These are phyloP conservation scores for Gallinago nigripennis DNA, from an alignment of 2,797 vertebrate species.

Conservation along the genomic window DNA sequence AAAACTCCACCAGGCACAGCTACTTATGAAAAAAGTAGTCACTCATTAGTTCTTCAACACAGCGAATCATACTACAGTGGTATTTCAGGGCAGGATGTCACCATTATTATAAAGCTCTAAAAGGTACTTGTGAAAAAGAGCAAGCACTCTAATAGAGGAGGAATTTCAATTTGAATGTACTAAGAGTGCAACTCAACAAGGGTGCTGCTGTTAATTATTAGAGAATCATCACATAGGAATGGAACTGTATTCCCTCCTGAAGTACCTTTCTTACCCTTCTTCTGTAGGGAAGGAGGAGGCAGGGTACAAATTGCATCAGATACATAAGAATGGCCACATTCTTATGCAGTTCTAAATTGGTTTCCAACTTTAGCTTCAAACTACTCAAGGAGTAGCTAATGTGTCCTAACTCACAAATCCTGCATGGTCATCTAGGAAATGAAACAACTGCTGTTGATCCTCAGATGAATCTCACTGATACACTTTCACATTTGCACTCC, in stretches of 20 bases:
- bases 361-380: not conserved
- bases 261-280: not conserved
- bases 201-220: conserved; percentile 10
- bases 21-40: not conserved
- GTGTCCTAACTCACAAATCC: not conserved
- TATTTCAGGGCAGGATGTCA: not conserved
- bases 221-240: not conserved
- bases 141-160: not conserved
- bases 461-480: not conserved
- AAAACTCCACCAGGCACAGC: not conserved
- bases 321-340: not conserved
- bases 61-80: not conserved
- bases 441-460: not conserved
- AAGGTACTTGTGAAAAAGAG: conserved; percentile 2
- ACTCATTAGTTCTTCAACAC: not conserved
- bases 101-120: not conserved
- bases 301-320: not conserved
- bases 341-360: not conserved
- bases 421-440: not conserved
- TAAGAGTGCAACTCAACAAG: not conserved
- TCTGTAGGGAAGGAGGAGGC: not conserved
- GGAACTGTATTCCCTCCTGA: not conserved
- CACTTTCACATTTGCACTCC: not conserved
- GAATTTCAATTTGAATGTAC: conserved; percentile 20
- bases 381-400: not conserved